A percentile compares a stretch with the other conserved stretches of the same genome.
Conservation (phyloP, 2,113 vertebrate species). For the Paraplagusia blochii region DNA sequence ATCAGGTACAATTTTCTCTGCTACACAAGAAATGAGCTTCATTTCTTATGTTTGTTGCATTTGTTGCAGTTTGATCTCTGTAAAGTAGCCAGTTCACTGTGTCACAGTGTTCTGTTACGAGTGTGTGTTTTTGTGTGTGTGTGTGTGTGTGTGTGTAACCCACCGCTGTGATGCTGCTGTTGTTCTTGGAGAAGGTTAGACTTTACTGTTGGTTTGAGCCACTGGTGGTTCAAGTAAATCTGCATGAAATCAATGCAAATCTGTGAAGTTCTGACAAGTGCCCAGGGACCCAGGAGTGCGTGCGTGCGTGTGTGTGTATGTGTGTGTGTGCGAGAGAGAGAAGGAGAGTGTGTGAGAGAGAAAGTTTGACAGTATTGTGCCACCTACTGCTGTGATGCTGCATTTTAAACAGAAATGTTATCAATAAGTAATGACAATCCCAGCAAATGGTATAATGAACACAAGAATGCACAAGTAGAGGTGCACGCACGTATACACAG, state of each 20-base stretch:
- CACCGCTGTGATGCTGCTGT: neutral
- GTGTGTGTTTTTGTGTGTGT: neutral
- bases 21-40: no score
- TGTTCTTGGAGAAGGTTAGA: neutral
- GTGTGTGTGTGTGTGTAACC: neutral
- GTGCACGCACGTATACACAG: neutral
- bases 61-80: no score
- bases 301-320: neutral
- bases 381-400: constrained; percentile 56
- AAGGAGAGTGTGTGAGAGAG: neutral
- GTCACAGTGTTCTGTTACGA: no score
- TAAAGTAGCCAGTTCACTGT: no score
- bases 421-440: constrained; percentile 63
- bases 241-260: neutral
- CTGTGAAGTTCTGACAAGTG: neutral
- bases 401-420: constrained; percentile 55
- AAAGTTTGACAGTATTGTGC: constrained; percentile 43
- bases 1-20: no score
- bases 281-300: neutral
- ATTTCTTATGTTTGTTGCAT: no score
- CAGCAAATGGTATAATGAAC: constrained; percentile 47
- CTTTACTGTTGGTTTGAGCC: neutral
- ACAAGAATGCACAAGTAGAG: constrained; percentile 12
- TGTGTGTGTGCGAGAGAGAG: neutral
- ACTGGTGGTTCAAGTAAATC: neutral